These are phyloP conservation scores for Volucella inanis DNA, from an alignment of 2,888 invertebrate genomes.

Conservation along the genomic window DNA sequence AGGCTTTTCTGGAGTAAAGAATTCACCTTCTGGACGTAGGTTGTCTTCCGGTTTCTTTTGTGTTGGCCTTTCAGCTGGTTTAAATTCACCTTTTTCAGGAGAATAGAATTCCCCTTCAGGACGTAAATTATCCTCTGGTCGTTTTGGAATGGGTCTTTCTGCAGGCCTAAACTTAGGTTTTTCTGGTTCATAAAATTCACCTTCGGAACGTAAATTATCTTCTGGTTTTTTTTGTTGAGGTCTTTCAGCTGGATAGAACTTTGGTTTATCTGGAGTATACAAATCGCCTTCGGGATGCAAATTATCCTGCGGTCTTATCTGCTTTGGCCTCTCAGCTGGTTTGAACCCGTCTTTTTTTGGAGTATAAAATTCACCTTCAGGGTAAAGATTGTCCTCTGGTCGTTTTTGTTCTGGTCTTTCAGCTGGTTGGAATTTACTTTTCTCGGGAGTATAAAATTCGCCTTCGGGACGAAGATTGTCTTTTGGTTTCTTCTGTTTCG, in stretches of 20 bases:
- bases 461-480: no score
- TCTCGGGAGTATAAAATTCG: no score
- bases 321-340: slow-evolving; percentile 80
- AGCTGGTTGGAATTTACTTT: no score
- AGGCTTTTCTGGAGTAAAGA: slow-evolving; percentile 83
- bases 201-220: slow-evolving; percentile 84
- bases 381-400: slow-evolving; percentile 83
- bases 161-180: slow-evolving; percentile 81
- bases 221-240: slow-evolving; percentile 82
- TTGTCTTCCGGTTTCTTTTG: slow-evolving; percentile 82
- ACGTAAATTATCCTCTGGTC: slow-evolving; percentile 84
- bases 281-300: slow-evolving; percentile 85
- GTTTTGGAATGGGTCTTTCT: slow-evolving; percentile 78
- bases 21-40: slow-evolving; percentile 84
- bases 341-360: slow-evolving; percentile 83
- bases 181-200: slow-evolving; percentile 84
- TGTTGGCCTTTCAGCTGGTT: slow-evolving; percentile 83
- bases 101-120: slow-evolving; percentile 85
- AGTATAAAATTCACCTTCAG: slow-evolving; percentile 85
- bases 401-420: no score
- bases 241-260: slow-evolving; percentile 83
- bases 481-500: no score
- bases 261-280: slow-evolving; percentile 81
- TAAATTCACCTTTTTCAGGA: slow-evolving; percentile 79
- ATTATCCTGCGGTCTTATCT: slow-evolving; percentile 79